These are phyloP conservation scores for Orchesellides sinensis DNA, from an alignment of 2,888 invertebrate genomes.

Conservation along the genomic window DNA sequence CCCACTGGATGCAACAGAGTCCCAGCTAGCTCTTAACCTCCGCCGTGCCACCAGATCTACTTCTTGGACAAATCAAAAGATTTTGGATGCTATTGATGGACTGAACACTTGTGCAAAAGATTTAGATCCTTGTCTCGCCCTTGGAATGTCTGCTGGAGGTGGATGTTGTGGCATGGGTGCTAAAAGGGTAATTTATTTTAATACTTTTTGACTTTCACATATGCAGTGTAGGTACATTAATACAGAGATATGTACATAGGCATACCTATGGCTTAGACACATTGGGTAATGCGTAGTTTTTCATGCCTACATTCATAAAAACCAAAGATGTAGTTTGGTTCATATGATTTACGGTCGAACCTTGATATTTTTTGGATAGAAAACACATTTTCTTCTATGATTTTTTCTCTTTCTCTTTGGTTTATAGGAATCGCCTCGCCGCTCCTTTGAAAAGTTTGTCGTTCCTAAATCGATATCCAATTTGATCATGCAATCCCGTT, in stretches of 20 bases:
- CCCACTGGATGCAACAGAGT: constrained; percentile 44
- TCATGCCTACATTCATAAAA: no score
- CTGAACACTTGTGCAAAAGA: constrained; percentile 43
- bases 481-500: constrained; percentile 65
- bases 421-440: constrained; percentile 40
- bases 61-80: constrained; percentile 62
- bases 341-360: background rate
- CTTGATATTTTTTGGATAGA: background rate
- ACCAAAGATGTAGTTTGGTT: no score
- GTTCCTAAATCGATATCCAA: constrained; percentile 61
- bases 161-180: constrained; percentile 11
- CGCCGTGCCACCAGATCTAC: constrained; percentile 47
- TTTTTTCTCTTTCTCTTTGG: constrained; percentile 16
- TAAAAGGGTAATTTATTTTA: constrained; percentile 35
- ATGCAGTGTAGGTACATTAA: no score
- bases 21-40: constrained; percentile 47
- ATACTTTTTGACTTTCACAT: no score
- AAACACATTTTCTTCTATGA: background rate
- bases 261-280: no score
- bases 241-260: no score
- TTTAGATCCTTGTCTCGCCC: constrained; percentile 48
- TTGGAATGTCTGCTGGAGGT: constrained; percentile 23
- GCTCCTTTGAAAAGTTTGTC: constrained; percentile 51
- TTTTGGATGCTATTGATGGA: constrained; percentile 58
- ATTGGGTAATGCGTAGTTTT: no score